Percentiles rank a stretch among this genome's conserved stretches.
These are phyloP conservation scores for Falco rusticolus DNA, from an alignment of 2,797 vertebrate species.

Conservation along the genomic window DNA sequence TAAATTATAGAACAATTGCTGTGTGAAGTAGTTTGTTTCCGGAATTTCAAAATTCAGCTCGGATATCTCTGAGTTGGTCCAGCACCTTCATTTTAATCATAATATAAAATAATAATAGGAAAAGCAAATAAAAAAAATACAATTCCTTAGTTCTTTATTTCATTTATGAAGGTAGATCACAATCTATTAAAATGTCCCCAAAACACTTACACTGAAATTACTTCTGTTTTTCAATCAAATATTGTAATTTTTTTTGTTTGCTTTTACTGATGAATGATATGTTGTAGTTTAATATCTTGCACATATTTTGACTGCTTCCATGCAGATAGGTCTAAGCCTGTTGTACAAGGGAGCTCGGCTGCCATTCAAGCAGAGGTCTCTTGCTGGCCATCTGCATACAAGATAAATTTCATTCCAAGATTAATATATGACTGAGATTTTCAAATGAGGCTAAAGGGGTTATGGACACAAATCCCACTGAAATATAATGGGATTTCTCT, in stretches of 20 bases:
- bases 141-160: neutral
- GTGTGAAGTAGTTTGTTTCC: neutral
- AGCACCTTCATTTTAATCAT: neutral
- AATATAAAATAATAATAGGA: neutral
- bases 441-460: slow-evolving; percentile 15
- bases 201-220: neutral
- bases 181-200: neutral
- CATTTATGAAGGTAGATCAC: neutral
- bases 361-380: neutral
- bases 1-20: slow-evolving; percentile 61
- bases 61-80: neutral
- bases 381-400: neutral
- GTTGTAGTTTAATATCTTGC: neutral
- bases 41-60: slow-evolving; percentile 65
- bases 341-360: neutral
- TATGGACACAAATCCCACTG: neutral
- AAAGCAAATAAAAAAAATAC: neutral
- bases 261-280: neutral
- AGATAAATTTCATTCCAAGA: neutral
- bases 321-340: neutral
- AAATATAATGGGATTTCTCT: slow-evolving; percentile 8
- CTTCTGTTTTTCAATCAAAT: neutral
- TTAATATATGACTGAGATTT: neutral
- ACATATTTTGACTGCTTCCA: neutral
- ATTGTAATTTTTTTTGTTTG: neutral